phyloP scores from a whole-genome alignment of 2,113 vertebrate genomes.

The Tinamus guttatus region DNA sequence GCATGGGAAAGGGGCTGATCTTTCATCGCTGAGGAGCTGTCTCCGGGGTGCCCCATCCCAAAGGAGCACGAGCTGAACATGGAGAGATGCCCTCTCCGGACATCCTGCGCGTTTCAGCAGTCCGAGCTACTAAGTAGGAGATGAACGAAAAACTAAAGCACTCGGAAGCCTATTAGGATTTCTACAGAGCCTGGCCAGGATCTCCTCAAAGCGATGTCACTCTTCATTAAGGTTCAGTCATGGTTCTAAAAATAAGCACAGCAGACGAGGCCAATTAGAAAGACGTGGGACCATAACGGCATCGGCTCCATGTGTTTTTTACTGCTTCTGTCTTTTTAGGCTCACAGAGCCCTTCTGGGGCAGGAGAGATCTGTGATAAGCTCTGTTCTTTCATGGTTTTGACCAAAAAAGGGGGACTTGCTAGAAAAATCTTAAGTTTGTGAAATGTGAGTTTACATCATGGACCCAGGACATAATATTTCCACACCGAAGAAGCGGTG shows the following conservation, averaged over 20 bases:
- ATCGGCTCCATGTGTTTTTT: neutral
- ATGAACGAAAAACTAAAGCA: constrained; percentile 57
- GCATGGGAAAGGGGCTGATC: neutral
- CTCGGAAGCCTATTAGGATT: constrained; percentile 66
- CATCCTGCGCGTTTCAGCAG: rapidly evolving
- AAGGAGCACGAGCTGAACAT: rapidly evolving
- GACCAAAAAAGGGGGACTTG: neutral
- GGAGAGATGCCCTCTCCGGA: neutral
- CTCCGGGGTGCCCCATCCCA: neutral
- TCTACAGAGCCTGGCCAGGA: neutral
- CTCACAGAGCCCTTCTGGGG: neutral
- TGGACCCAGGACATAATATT: neutral
- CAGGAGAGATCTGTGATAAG: neutral
- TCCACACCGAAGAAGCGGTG: neutral
- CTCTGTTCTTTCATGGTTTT: neutral
- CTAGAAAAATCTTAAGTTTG: neutral
- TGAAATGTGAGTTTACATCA: neutral
- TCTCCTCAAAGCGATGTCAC: constrained; percentile 35
- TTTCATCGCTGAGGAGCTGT: rapidly evolving
- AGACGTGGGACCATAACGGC: neutral
- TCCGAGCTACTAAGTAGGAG: constrained; percentile 20
- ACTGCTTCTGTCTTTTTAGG: neutral
- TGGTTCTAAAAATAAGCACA: constrained; percentile 62
- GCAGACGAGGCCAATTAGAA: constrained; percentile 39
- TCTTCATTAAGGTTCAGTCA: constrained; percentile 60